Evolutionary conservation across 1,140 invertebrate species (phyloP), one percentile per base, ranked within the genome.

Genomic region (Nasonia giraulti): DNA sequence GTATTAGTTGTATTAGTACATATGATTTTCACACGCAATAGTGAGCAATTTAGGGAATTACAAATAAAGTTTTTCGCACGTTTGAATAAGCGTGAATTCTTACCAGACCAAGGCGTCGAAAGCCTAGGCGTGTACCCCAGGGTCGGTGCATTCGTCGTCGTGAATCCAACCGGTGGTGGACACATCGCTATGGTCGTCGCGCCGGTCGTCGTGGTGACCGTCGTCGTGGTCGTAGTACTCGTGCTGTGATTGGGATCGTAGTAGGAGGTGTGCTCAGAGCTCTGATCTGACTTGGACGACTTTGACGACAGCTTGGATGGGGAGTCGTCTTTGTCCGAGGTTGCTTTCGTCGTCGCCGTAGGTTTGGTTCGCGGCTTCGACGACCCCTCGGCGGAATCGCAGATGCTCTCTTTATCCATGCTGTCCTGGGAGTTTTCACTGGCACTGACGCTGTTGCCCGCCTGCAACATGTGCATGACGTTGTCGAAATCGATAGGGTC

Each of bases 51-150:
- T n/a, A 62, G 20, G 3, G 17, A 62, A 5, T n/a, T 62, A 2
- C 6, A 44, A 44, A 44, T 8, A 7, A 44, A 44, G 5, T 44
- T 8, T 8, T 44, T 8, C 1, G 8, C 40, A 44, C 8, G 40
- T 44, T 44, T 37, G 33, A 44, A 8, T 44, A 44, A 44, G 1
- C 17, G 12, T 6, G 55, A 33, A 33, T 37, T 55, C 23, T 83
- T 80, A 80, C 83, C 77, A 23, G 79, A 27, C 84, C 84, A 85
- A 20, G 84, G 73, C 10, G 62, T 62, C 11, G 85, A 10, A 4
- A 86, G 47, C 50, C 68, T 86, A 47, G 85, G 77, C 40, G 85
- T 20, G 40, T 83, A 86, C 3, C 85, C 82, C 11, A 86, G n/a
- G 10, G 69, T 66, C 8, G 77, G 27, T 50, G 66, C 31, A 27